A percentile compares a stretch with the other conserved stretches of the same genome.
Evolutionary conservation across 1,140 invertebrate species (phyloP).

Genomic region (Tigriopus japonicus): DNA sequence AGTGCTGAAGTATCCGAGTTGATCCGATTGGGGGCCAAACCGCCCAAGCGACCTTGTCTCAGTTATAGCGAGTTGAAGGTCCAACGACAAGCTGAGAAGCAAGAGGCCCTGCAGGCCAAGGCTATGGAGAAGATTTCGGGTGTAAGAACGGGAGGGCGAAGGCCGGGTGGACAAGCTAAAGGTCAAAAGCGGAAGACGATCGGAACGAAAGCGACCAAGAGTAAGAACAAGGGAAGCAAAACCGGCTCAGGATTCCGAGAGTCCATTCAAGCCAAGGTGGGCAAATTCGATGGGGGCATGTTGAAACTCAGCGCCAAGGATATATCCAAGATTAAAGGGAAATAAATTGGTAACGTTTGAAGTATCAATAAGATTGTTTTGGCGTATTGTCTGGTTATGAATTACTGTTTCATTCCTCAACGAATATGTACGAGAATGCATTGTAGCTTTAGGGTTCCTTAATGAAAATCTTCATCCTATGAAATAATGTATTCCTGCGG

Average conservation of each 20-base stretch:
- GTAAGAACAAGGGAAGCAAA: not conserved
- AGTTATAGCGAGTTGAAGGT: constrained; percentile 3
- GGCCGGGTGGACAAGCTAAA: not conserved
- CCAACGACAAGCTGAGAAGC: not conserved
- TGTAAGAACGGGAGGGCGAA: not conserved
- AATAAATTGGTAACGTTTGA: too few species aligned
- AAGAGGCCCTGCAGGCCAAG: not conserved
- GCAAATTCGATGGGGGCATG: constrained; percentile 13
- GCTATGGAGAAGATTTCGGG: not conserved
- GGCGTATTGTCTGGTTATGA: too few species aligned
- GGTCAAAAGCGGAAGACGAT: too few species aligned
- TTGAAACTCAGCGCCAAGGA: constrained; percentile 2
- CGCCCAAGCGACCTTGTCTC: constrained; percentile 9
- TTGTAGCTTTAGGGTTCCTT: too few species aligned
- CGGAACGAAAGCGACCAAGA: not conserved
- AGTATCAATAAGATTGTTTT: too few species aligned
- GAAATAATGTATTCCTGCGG: not conserved
- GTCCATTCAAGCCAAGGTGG: not conserved
- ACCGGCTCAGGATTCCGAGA: not conserved
- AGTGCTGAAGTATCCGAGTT: not conserved
- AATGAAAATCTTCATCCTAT: not conserved
- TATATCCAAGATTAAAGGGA: constrained; percentile 4
- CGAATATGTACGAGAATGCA: too few species aligned
- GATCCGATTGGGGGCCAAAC: constrained; percentile 8
- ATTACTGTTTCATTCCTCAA: too few species aligned